These are phyloP conservation scores for Metacarcinus magister DNA, from an alignment of 2,888 invertebrate species.

Conservation along the genomic window DNA sequence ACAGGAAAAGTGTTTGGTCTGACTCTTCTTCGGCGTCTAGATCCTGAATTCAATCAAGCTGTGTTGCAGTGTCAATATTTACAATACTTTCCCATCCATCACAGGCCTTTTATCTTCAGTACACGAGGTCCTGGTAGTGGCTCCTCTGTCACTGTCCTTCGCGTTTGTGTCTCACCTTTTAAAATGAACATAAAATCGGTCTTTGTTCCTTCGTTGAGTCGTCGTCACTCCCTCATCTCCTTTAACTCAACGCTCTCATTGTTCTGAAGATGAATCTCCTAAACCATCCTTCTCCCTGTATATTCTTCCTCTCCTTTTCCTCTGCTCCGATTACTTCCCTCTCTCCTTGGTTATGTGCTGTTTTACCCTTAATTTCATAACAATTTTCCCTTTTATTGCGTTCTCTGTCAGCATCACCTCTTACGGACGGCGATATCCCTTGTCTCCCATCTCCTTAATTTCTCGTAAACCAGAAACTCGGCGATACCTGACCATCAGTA, in stretches of 20 bases:
- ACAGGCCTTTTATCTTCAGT: conserved; percentile 33
- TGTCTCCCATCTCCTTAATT: conserved; percentile 45
- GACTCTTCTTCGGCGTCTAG: background rate
- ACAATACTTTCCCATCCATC: background rate
- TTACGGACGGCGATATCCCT: conserved; percentile 30
- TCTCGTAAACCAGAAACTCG: conserved; percentile 41
- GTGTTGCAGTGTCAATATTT: conserved; percentile 8
- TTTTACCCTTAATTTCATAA: conserved; percentile 45
- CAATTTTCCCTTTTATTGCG: conserved; percentile 45
- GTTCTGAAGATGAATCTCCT: conserved; percentile 21
- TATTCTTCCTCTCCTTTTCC: conserved; percentile 41
- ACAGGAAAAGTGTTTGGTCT: background rate
- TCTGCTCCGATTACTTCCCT: conserved; percentile 36
- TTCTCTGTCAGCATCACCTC: conserved; percentile 45
- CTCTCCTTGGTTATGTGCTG: conserved; percentile 36
- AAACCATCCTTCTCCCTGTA: conserved; percentile 34
- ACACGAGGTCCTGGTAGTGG: conserved; percentile 5
- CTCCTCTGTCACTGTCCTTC: conserved; percentile 40
- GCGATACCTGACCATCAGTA: conserved; percentile 29
- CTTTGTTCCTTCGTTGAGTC: background rate
- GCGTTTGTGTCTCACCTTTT: conserved; percentile 6
- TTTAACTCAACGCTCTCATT: conserved; percentile 36
- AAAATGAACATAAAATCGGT: conserved; percentile 41
- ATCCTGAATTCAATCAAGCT: conserved; percentile 11
- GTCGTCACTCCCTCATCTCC: conserved; percentile 41